phyloP scores from a whole-genome alignment of 2,888 invertebrate species.

The Zootermopsis nevadensis region DNA sequence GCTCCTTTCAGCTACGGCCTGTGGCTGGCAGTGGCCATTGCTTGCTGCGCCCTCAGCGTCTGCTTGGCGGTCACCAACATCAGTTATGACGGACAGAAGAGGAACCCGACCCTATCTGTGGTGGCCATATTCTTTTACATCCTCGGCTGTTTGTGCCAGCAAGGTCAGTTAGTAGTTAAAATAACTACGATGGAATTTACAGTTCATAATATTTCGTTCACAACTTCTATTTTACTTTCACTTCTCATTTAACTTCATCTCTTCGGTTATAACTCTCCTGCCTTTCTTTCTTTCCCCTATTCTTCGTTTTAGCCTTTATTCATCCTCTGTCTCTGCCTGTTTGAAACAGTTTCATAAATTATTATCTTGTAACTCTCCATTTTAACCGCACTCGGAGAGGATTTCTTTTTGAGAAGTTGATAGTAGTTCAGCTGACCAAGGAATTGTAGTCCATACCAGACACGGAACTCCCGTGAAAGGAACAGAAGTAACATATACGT shows the following conservation, averaged over 20 bases:
- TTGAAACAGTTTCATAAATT: no score
- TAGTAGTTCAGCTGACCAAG: no score
- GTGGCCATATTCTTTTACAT: background rate
- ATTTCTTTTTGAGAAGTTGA: no score
- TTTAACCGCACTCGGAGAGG: background rate
- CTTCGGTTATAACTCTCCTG: background rate
- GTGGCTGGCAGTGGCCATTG: background rate
- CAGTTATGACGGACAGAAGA: background rate
- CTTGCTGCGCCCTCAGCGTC: background rate
- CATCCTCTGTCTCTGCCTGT: no score
- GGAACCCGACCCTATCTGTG: background rate
- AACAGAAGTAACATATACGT: no score
- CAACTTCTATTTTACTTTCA: no score
- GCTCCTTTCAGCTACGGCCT: background rate
- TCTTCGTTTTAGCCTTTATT: no score
- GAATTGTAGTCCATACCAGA: no score
- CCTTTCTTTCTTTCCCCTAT: no score
- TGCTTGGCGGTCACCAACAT: background rate
- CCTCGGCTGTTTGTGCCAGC: background rate
- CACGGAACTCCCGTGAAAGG: no score
- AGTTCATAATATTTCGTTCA: no score
- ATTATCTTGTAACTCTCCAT: background rate
- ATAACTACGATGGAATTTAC: background rate
- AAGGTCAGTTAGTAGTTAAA: background rate
- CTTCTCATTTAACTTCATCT: background rate